A percentile compares a stretch with the other conserved stretches of the same genome.
phyloP scores from a whole-genome alignment of 2,888 invertebrate genomes.

The Morpho deidamia region DNA sequence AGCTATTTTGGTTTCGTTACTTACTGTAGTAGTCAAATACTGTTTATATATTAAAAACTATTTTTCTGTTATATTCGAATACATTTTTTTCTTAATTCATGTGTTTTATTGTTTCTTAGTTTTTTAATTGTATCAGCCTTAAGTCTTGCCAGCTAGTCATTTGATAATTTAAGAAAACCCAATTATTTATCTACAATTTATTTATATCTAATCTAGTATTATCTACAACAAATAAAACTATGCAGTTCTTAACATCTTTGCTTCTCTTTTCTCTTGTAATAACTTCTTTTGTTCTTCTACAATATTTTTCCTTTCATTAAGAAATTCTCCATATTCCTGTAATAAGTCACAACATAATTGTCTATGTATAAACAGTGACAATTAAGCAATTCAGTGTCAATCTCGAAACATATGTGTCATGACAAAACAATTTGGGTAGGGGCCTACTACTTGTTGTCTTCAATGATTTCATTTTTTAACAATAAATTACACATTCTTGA shows the following conservation, averaged over 20 bases:
- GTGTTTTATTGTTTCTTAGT: slow-evolving; percentile 3
- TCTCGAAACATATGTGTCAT: no score
- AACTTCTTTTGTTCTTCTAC: slow-evolving; percentile 86
- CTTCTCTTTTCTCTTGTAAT: slow-evolving; percentile 90
- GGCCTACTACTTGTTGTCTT: no score
- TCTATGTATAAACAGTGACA: no score
- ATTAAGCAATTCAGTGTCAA: no score
- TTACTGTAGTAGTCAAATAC: neutral
- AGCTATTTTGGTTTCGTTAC: neutral
- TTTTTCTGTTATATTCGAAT: slow-evolving; percentile 1
- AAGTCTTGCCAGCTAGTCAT: no score
- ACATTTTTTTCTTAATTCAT: neutral
- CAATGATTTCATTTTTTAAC: no score
- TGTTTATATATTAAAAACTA: neutral
- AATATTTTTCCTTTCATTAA: slow-evolving; percentile 84
- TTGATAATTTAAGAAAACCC: no score
- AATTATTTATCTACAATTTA: slow-evolving; percentile 13
- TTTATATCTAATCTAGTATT: slow-evolving; percentile 7
- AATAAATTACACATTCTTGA: no score
- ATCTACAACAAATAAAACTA: slow-evolving; percentile 20
- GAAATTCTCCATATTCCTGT: slow-evolving; percentile 88
- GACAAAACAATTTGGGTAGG: no score
- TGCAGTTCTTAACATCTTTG: slow-evolving; percentile 92
- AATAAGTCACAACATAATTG: slow-evolving; percentile 23
- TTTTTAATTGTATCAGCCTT: no score